A percentile compares a stretch with the other conserved stretches of the same genome.
phyloP scores from a whole-genome alignment of 2,113 vertebrate genomes.

The Rhadina sibilatrix region DNA sequence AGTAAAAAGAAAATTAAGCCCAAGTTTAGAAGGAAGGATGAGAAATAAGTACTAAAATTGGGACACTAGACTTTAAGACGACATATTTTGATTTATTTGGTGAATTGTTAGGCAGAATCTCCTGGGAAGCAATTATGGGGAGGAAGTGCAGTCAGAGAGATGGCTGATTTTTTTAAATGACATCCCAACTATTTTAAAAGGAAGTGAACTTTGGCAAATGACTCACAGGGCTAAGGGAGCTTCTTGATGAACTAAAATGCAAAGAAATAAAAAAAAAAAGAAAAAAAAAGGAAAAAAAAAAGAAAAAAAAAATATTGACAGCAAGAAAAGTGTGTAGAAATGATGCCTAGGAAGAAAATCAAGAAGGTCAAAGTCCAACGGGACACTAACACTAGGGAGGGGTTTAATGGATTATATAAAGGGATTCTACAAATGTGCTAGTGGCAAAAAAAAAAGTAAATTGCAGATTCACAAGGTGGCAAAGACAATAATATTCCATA shows the following conservation, averaged over 20 bases:
- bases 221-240: neutral
- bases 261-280: neutral
- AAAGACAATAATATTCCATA: neutral
- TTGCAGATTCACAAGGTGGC: neutral
- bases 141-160: neutral
- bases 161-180: neutral
- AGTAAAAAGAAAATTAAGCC: neutral
- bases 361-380: neutral
- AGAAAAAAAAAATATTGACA: neutral
- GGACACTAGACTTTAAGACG: neutral
- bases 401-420: neutral
- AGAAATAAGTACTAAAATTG: neutral
- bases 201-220: neutral
- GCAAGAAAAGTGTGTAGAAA: neutral
- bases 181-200: neutral
- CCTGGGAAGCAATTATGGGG: constrained; percentile 17
- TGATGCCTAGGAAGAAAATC: neutral
- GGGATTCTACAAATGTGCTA: neutral
- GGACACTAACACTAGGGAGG: neutral
- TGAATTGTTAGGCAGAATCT: neutral
- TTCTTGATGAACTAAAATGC: neutral
- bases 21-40: neutral
- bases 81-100: neutral
- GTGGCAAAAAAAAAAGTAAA: neutral
- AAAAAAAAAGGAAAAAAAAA: too few species aligned